Evolutionary conservation across 2,888 invertebrate species (phyloP).

Genomic region (Watsonalla cultraria): DNA sequence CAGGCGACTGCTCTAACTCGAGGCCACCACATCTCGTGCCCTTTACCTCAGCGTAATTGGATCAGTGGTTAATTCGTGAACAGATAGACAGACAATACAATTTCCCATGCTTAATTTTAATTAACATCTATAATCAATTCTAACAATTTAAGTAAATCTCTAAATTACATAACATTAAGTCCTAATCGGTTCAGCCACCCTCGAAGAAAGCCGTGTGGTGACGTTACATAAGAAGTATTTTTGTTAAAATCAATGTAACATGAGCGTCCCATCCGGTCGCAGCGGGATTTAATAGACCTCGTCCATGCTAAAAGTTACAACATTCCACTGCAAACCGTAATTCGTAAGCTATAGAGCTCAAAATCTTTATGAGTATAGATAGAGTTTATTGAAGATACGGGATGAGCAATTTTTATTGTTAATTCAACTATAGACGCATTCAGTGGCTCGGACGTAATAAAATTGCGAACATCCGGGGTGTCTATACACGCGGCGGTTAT

Average conservation of each 20-base stretch:
- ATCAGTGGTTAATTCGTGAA: too few species aligned
- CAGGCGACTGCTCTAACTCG: too few species aligned
- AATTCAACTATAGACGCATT: conserved; percentile 65
- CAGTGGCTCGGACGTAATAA: conserved; percentile 71
- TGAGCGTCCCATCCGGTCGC: conserved; percentile 65
- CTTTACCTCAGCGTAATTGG: too few species aligned
- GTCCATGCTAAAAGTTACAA: conserved; percentile 27
- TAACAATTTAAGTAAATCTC: too few species aligned
- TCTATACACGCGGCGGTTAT: conserved; percentile 58
- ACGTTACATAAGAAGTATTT: conserved; percentile 63
- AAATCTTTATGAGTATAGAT: conserved; percentile 7
- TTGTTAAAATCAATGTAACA: conserved; percentile 69
- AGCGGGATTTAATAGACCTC: conserved; percentile 70
- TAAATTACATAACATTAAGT: not conserved
- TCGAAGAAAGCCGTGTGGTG: conserved; percentile 44
- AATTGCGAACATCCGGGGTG: conserved; percentile 77
- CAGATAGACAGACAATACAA: too few species aligned
- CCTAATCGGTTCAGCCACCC: conserved; percentile 24
- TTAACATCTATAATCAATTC: too few species aligned
- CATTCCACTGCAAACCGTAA: conserved; percentile 17
- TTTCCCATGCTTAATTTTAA: too few species aligned
- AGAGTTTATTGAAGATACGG: conserved; percentile 34
- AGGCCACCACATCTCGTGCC: too few species aligned
- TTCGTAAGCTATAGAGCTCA: not conserved
- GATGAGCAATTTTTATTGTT: conserved; percentile 76